Evolutionary conservation across 2,888 invertebrate species (phyloP).

Genomic region (Podotricha telesiphe): DNA sequence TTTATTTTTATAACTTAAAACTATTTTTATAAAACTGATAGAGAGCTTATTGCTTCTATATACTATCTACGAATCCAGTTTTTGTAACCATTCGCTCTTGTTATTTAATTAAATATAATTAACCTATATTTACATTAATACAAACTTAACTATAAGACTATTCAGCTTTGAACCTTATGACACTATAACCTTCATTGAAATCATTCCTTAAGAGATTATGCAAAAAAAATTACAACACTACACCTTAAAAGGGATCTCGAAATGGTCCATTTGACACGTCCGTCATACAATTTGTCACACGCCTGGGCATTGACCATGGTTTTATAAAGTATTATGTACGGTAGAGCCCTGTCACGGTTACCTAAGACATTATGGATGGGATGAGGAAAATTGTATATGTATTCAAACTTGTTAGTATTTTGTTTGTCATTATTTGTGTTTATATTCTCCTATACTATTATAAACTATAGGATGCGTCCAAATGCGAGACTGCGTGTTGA

Average conservation of each 20-base stretch:
- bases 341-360: conserved; percentile 41
- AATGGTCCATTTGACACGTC: conserved; percentile 48
- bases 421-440: not conserved
- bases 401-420: not conserved
- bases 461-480: too few species aligned
- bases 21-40: too few species aligned
- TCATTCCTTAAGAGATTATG: conserved; percentile 18
- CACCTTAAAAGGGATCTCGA: conserved; percentile 48
- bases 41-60: too few species aligned
- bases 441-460: too few species aligned
- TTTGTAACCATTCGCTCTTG: too few species aligned
- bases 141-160: not conserved
- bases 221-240: conserved; percentile 29
- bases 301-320: conserved; percentile 42
- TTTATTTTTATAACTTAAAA: too few species aligned
- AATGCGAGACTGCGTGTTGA: too few species aligned
- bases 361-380: conserved; percentile 25
- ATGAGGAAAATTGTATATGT: conserved; percentile 12
- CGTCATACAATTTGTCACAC: conserved; percentile 34
- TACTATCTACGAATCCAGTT: too few species aligned
- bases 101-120: too few species aligned
- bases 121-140: too few species aligned
- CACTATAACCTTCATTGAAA: conserved; percentile 2
- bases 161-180: not conserved
- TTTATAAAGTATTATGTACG: conserved; percentile 48